These are phyloP conservation scores for Boloria euphrosyne DNA, from an alignment of 2,888 invertebrate genomes.

Conservation along the genomic window DNA sequence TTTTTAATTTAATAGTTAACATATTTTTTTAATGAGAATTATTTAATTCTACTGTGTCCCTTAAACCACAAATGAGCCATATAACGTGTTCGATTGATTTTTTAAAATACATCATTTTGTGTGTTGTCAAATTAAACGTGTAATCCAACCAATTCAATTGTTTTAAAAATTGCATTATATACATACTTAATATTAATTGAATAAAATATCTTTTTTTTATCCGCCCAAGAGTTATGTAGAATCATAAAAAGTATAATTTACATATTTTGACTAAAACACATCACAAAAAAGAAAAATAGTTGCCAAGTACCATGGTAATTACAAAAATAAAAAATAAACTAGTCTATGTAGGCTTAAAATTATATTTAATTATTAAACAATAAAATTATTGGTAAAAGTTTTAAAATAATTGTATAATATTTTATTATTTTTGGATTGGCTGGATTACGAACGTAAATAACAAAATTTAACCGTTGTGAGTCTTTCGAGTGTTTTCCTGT, in stretches of 20 bases:
- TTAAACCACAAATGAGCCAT: conserved; percentile 29
- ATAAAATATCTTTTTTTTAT: too few relatives aligned
- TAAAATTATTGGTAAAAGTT: background rate
- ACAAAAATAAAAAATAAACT: too few relatives aligned
- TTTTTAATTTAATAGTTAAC: background rate
- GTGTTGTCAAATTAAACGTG: conserved; percentile 51
- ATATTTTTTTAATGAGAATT: background rate
- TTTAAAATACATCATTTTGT: conserved; percentile 37
- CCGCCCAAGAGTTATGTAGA: too few relatives aligned
- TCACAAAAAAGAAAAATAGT: too few relatives aligned
- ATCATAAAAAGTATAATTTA: too few relatives aligned
- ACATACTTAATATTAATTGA: too few relatives aligned
- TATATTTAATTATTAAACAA: background rate
- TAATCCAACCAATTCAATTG: conserved; percentile 58
- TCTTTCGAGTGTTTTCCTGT: conserved; percentile 31
- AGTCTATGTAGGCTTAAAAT: too few relatives aligned
- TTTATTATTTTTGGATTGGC: conserved; percentile 24
- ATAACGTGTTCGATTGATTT: conserved; percentile 22
- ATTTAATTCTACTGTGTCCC: background rate
- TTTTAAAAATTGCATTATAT: too few relatives aligned
- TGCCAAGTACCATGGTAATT: too few relatives aligned
- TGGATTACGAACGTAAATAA: conserved; percentile 34
- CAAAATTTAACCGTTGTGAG: conserved; percentile 34
- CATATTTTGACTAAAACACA: too few relatives aligned
- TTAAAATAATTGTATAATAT: background rate